Evolutionary conservation across 2,113 vertebrate species (phyloP), one percentile per base, ranked within the genome.

Genomic region (Protomyctophum bolini): DNA sequence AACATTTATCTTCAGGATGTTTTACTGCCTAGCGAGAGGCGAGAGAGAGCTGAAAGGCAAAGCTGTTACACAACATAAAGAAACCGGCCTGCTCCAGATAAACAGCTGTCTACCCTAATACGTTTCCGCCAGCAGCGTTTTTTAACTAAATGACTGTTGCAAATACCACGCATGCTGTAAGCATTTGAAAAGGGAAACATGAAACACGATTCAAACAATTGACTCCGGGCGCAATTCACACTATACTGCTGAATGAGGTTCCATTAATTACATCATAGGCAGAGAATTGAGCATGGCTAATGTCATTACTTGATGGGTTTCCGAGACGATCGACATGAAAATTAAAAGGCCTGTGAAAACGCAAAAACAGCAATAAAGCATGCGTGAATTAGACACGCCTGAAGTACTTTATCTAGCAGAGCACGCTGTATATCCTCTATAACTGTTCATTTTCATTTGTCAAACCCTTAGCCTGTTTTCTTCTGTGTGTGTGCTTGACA

Each of bases 211-310:
- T 66, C 73, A 77, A 70, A 89, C 76, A 83, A 85, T 88, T 85
- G 83, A 66, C 62, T 85, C 45, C 82, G 84, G 65, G 83, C 60
- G 83, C 62, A 81, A 70, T 90, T 88, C 67, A 69, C 65, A 70
- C 87, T 90, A 6, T 90, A 6, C 33, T 41, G 33, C 83, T 85
- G 70, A 91, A 90, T 80, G 76, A 87, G 85, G 73, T 79, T 29
- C 65, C 79, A 86, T 89, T 90, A 89, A 88, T 92, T 91, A 77
- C 79, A 84, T 89, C 88, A 89, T 88, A 73, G 72, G 52, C 68
- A 86, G 87, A 84, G 68, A 86, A 87, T 87, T 88, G 52, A 90
- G 80, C 83, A 85, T 63, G 74, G 83, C 69, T 81, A 77, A 86
- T 86, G 70, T 45, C 83, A 87, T 87, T 87, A 85, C 80, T 70